Evolutionary conservation across 2,113 vertebrate species (phyloP), one percentile per base, ranked within the genome.

Genomic region (Pycnonotus jocosus): DNA sequence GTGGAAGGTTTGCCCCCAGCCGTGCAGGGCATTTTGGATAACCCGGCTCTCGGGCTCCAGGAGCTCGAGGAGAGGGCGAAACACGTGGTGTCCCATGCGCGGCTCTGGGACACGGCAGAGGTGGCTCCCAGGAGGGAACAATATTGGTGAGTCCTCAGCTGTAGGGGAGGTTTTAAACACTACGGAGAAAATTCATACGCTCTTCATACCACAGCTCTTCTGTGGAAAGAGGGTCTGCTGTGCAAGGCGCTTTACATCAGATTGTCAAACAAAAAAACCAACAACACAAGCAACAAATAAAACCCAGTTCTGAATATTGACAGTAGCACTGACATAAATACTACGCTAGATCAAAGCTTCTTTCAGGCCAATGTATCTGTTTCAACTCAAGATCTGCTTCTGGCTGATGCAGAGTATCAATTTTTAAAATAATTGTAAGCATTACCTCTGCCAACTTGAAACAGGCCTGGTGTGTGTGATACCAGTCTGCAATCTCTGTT

Each of bases 31-130:
- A 54, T 98, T 25, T 8, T 95, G 1, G 90, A 98, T 10, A 82
- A 91, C 73, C 96, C 97, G 0, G 96, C 95, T 22, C 98, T 98
- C 71, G 98, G 97, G 88, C 92, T 99, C 1, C 97, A 97, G 51
- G 94, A 98, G 88, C 98, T 98, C 15, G 98, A 99, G 23, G 97
- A 98, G 62, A 48, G 95, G 0, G 98, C 98, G 8, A 96, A 97
- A 95, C 96, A 97, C 2, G 95, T 96, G 6, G 98, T 99, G 90
- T 98, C 89, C 47, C 98, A 98, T 0, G 98, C 99, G 0, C 97
- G 98, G 23, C 96, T 99, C 92, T 99, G 99, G 99, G 97, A 98
- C 94, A 98, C 97, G 2, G 97, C 95, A 1, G 97, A 98, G 60
- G 84, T 78, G 1, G 95, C 95, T 25, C 98, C 99, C 14, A 45